Percentiles rank a stretch among this genome's conserved stretches.
Conservation (phyloP, 2,888 invertebrate genomes). For the Melanargia galathea region DNA sequence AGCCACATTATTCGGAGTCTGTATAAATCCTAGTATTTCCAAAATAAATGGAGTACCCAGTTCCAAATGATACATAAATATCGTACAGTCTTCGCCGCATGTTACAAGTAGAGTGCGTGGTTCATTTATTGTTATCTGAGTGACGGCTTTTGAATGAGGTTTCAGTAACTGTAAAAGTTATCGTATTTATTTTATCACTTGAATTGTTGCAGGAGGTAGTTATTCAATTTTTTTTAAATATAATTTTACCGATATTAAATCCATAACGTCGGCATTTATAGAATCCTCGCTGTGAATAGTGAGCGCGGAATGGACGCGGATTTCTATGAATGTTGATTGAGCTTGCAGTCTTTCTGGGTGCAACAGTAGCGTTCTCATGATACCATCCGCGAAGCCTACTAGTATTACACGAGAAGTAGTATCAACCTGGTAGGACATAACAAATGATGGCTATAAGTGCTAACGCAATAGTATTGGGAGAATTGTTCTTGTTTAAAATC, state of each 20-base stretch:
- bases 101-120: slow-evolving; percentile 83
- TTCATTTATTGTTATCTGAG: slow-evolving; percentile 83
- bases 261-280: slow-evolving; percentile 58
- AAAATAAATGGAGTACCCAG: slow-evolving; percentile 71
- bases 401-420: slow-evolving; percentile 84
- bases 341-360: slow-evolving; percentile 61
- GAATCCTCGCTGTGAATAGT: slow-evolving; percentile 70
- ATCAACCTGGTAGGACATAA: slow-evolving; percentile 75
- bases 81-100: slow-evolving; percentile 85
- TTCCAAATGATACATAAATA: slow-evolving; percentile 84
- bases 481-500: background rate
- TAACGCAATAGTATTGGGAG: background rate
- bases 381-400: slow-evolving; percentile 87
- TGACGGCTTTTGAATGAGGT: slow-evolving; percentile 85
- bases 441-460: background rate
- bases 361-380: slow-evolving; percentile 80
- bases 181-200: background rate
- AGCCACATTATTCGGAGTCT: slow-evolving; percentile 83
- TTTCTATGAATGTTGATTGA: slow-evolving; percentile 52
- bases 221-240: background rate
- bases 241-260: slow-evolving; percentile 62
- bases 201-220: background rate
- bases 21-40: slow-evolving; percentile 86
- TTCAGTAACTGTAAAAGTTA: slow-evolving; percentile 77
- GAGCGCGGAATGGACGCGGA: slow-evolving; percentile 62